Evolutionary conservation across 2,113 vertebrate species (phyloP).

Genomic region (Eolophus roseicapilla): DNA sequence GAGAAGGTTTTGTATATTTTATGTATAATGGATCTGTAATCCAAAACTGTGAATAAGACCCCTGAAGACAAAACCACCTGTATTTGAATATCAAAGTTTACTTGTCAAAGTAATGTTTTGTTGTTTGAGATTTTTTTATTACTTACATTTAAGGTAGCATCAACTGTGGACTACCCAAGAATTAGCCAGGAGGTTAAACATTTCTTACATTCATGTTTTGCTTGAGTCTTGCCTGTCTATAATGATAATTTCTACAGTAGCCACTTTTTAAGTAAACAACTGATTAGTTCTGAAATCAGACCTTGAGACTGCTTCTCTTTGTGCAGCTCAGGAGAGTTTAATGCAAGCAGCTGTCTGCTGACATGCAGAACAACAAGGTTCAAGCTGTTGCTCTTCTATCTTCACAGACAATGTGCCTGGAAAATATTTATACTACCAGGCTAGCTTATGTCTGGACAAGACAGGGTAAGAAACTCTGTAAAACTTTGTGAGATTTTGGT

Average conservation of each 20-base stretch:
- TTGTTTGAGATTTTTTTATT: not conserved
- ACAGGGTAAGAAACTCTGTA: not conserved
- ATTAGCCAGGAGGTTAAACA: not conserved
- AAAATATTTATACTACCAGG: not conserved
- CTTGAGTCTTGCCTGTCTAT: not conserved
- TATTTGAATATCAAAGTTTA: not conserved
- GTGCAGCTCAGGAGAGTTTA: not conserved
- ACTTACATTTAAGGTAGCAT: not conserved
- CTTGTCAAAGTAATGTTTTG: not conserved
- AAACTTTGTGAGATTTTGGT: not conserved
- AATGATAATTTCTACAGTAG: conserved; percentile 51
- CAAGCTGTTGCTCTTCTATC: not conserved
- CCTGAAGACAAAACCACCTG: not conserved
- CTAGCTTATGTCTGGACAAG: not conserved
- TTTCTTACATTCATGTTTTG: not conserved
- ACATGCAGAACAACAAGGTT: not conserved
- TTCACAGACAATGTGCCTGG: not conserved
- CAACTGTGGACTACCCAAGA: not conserved
- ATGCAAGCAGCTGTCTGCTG: not conserved
- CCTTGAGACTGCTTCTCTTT: not conserved
- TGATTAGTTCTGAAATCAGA: conserved; percentile 36
- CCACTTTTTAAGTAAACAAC: conserved; percentile 32
- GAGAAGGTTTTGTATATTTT: not conserved
- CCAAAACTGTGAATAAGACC: not conserved
- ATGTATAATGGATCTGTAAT: not conserved